Evolutionary conservation across 2,888 invertebrate genomes (phyloP), one percentile per base, ranked within the genome.

Genomic region (Harmothoe impar): DNA sequence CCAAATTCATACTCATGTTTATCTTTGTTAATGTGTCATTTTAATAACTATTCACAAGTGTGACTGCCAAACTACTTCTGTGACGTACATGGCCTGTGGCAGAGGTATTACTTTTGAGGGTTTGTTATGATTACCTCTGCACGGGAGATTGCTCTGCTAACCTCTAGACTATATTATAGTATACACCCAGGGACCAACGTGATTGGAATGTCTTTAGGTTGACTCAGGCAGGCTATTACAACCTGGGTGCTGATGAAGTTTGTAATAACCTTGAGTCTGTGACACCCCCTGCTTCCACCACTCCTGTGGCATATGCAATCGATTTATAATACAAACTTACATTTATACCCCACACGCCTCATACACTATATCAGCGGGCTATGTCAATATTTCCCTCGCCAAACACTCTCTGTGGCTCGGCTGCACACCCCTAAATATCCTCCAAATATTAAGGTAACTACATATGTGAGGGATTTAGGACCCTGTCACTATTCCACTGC

Each of bases 241-340:
- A n/a, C n/a, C 7, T 7, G n/a, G 54, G 12, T 52, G 54, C 54
- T 52, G 54, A 15, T 52, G 7, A 1, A 62, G 62, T 62, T 43
- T 62, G 62, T 62, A 3, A n/a, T 15, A 62, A 62, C 23, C 62
- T 62, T 3, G 43, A 43, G 43, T 43, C 62, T 20, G 62, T 62
- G 20, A n/a, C 62, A 20, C 62, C 62, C 20, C 20, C 62, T 20
- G 3, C n/a, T 5, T 3, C 62, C 62, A 3, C n/a, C 62, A n/a
- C 62, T 62, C 62, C 43, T 10, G 3, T 43, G 62, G 62, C 62
- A 62, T 62, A 62, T 62, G 62, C 23, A 62, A 62, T 62, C 62
- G 62, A 62, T 62, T 62, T 62, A 62, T 62, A 62, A 62, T 7
- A 62, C 62, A 62, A 62, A 62, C 62, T 62, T 62, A 62, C 62